Evolutionary conservation across 2,888 invertebrate species (phyloP).

Genomic region (Drosophila niveifrons): DNA sequence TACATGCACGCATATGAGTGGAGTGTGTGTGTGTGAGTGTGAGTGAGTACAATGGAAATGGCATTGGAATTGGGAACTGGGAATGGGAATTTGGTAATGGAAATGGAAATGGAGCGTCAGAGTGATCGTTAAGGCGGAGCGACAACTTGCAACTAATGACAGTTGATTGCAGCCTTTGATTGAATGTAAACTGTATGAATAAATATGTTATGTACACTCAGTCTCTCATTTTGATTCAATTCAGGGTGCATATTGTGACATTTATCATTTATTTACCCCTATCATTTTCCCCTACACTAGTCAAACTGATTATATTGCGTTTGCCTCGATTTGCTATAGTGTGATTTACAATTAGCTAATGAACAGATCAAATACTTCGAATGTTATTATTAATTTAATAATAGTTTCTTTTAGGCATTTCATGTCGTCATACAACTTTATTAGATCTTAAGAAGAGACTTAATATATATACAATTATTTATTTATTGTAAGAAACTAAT

Average conservation of each 20-base stretch:
- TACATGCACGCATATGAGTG: background rate
- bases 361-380: background rate
- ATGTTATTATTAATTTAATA: background rate
- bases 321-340: background rate
- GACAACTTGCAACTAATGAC: slow-evolving; percentile 52
- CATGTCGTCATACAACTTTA: background rate
- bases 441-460: background rate
- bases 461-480: background rate
- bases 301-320: background rate
- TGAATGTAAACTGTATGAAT: slow-evolving; percentile 11
- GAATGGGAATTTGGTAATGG: slow-evolving; percentile 7
- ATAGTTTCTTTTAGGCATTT: background rate
- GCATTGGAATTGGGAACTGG: slow-evolving; percentile 18
- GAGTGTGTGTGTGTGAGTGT: background rate
- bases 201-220: slow-evolving; percentile 9
- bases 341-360: slow-evolving; percentile 4
- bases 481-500: too few relatives aligned
- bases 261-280: slow-evolving; percentile 7
- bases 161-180: slow-evolving; percentile 38
- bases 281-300: slow-evolving; percentile 13
- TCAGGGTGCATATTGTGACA: slow-evolving; percentile 15
- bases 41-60: slow-evolving; percentile 22
- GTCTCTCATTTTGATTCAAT: slow-evolving; percentile 8
- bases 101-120: slow-evolving; percentile 23
- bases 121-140: slow-evolving; percentile 50